phyloP scores from a whole-genome alignment of 64 coral and sea anemone species.

The Cladopsammia gracilis region DNA sequence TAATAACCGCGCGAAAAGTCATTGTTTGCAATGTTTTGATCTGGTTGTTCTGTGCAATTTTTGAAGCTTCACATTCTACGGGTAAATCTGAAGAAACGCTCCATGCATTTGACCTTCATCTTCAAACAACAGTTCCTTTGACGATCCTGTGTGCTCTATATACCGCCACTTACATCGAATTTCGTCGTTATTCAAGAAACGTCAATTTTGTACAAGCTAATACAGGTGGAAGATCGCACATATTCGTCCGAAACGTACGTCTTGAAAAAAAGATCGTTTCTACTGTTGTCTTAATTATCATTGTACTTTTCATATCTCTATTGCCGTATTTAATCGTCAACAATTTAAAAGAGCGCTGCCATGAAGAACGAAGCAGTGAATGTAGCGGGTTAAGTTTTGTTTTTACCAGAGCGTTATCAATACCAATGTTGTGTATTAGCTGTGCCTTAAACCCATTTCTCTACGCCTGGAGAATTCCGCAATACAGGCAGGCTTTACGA shows the following conservation, averaged over 20 bases:
- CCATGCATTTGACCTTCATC: conserved; percentile 68
- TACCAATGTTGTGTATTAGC: conserved; percentile 65
- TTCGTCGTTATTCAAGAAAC: conserved; percentile 80
- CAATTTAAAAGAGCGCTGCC: conserved; percentile 41
- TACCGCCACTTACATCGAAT: conserved; percentile 70
- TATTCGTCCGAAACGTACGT: conserved; percentile 44
- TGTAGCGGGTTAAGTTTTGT: conserved; percentile 47
- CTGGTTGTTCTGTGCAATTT: conserved; percentile 53
- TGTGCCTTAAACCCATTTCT: conserved; percentile 74
- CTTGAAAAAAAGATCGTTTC: conserved; percentile 74
- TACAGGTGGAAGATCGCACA: not conserved
- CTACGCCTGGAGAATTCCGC: conserved; percentile 74
- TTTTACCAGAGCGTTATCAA: conserved; percentile 22
- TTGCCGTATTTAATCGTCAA: conserved; percentile 64
- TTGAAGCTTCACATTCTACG: conserved; percentile 71
- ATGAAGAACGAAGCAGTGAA: not conserved
- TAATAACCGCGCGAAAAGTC: conserved; percentile 53
- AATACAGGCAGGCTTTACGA: conserved; percentile 64
- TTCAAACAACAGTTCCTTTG: conserved; percentile 79
- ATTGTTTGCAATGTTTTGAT: conserved; percentile 28
- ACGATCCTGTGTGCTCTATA: not conserved
- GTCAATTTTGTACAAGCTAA: conserved; percentile 24
- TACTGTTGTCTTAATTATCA: conserved; percentile 61
- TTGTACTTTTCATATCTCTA: conserved; percentile 71
- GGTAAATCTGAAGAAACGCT: conserved; percentile 28